Base-by-base conservation (phyloP, 2,797 vertebrate genomes). In the Cyprinella venusta region DNA sequence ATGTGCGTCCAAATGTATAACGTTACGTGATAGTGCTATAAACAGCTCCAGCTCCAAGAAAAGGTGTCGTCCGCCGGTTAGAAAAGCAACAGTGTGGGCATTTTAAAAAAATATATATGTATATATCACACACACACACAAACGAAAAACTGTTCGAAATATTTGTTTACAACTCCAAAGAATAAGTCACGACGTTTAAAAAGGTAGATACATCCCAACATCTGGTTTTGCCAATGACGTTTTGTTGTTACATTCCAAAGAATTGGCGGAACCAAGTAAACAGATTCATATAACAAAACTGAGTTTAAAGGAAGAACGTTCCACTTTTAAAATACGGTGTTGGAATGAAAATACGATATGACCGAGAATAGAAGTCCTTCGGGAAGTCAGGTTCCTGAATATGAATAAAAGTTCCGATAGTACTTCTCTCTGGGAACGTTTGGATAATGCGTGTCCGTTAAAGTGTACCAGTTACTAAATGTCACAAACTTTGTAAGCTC, bases 11-110 rank as follows among this genome's bases (percentile, higher is more conserved):
- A 48, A 70, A 42, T 67, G 69, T 87, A n/a, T n/a, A 83, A 77
- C 75, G 89, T 89, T 72, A 91, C 78, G 83, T 86, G 89, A 93
- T 91, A 89, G 86, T 81, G 74, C 91, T 93, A 93, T 91, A 86
- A 90, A 84, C 82, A 87, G 90, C 80, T 33, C 84, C 84, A 68
- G 77, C 77, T 74, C 61, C 77, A 42, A 52, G 61, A 48, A 56
- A 67, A 86, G 26, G 70, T 70, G 1, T 48, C 21, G 18, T 24
- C 21, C 30, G 18, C 30, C 65, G 24, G 65, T 80, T 45, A 89
- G 86, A 88, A 91, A 50, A 81, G 86, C 88, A 90, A 82, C 16
- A 90, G 30, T 67, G 85, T 40, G 76, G 42, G 30, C 88, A 87
- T 85, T 87, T 76, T 65, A 74, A 85, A 70, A 81, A 83, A 89